A percentile compares a stretch with the other conserved stretches of the same genome.
Evolutionary conservation across 1,140 invertebrate genomes (phyloP).

Genomic region (Drosophila lacteicornis): DNA sequence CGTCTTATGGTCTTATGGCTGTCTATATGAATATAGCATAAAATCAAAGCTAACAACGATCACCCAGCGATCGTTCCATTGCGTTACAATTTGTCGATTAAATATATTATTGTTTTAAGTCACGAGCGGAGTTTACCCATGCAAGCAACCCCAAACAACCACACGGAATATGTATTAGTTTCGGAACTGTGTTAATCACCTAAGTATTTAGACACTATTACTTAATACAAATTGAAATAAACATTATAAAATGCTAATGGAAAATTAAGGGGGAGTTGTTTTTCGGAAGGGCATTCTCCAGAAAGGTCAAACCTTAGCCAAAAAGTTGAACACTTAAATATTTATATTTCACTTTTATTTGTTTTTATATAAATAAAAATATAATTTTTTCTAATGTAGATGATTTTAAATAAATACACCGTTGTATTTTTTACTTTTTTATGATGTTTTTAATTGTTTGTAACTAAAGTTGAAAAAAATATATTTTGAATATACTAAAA

Average conservation of each 20-base stretch:
- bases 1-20: conserved; percentile 51
- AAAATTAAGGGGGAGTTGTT: conserved; percentile 1
- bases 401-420: no score
- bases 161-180: conserved; percentile 76
- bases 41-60: conserved; percentile 69
- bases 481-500: no score
- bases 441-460: no score
- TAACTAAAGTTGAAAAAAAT: no score
- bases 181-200: conserved; percentile 81
- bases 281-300: background rate
- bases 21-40: conserved; percentile 58
- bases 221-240: conserved; percentile 70
- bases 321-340: no score
- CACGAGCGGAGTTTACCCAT: conserved; percentile 16
- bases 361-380: no score
- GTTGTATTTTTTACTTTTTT: no score
- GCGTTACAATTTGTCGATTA: conserved; percentile 57
- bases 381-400: no score
- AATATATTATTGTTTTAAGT: conserved; percentile 60
- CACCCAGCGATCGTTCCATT: conserved; percentile 66
- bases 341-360: no score
- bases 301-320: no score
- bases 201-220: conserved; percentile 84
- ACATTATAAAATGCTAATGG: conserved; percentile 53
- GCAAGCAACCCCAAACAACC: conserved; percentile 15